Base-by-base conservation (phyloP, 1,140 invertebrate species). In the Eulimnadia texana region DNA sequence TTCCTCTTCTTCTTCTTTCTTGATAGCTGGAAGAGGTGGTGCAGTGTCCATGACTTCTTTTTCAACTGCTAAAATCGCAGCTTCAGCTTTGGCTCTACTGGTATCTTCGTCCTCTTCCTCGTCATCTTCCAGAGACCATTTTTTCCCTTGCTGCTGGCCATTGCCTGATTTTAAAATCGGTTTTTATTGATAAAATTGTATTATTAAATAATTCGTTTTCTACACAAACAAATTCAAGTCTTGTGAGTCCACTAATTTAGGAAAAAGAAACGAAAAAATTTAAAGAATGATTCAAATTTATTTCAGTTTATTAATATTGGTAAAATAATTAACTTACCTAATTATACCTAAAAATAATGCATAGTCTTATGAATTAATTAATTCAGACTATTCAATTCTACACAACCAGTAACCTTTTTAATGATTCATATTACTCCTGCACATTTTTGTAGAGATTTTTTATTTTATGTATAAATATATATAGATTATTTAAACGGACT, bases 41-140 rank as follows among this genome's bases (percentile, higher is more conserved):
- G 33, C 70, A 29, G 69, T 73, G 62, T 77, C 72, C 62, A 72
- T 71, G 62, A 76, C 71, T 49, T 56, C 60, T 63, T 69, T 68
- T 70, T 73, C 68, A 52, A 72, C 75, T 58, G 75, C 74, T 71
- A 75, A 72, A 11, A 19, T 22, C 3, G 28, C 27, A 20, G 28
- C 11, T 57, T 52, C 47, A 16, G 58, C 25, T 50, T 64, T 68
- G 53, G 58, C 63, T n/a, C 67, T 66, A 52, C 72, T 68, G 72
- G 78, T 78, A 53, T 83, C 81, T 66, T 84, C 82, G 68, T 73
- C 82, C 66, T 84, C 83, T 63, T 90, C 88, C 67, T 86, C 90
- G 70, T 92, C 89, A 72, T 91, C 86, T 73, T 93, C 89, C 20
- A 97, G 73, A 62, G 89, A 93, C 93, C 93, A 96, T 69, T 91